These are phyloP conservation scores for Hyles euphorbiae DNA, from an alignment of 1,140 invertebrate species.

Conservation along the genomic window DNA sequence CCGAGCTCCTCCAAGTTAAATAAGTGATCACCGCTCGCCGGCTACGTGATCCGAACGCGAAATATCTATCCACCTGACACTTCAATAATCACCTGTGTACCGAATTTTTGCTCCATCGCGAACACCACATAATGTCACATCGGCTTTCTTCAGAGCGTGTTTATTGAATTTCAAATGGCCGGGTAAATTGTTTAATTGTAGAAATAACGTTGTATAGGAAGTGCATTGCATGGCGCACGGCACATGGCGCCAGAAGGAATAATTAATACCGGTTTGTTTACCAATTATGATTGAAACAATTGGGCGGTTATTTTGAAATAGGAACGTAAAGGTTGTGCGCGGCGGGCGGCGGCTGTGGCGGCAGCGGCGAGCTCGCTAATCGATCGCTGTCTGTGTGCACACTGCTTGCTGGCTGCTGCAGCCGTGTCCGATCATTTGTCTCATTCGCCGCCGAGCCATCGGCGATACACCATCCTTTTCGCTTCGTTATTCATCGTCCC, in stretches of 20 bases:
- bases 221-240: too few relatives aligned
- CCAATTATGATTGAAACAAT: slow-evolving; percentile 46
- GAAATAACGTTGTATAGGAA: too few relatives aligned
- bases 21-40: slow-evolving; percentile 65
- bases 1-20: slow-evolving; percentile 61
- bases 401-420: slow-evolving; percentile 55
- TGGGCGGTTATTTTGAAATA: slow-evolving; percentile 56
- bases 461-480: slow-evolving; percentile 53
- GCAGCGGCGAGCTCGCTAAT: slow-evolving; percentile 55
- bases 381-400: slow-evolving; percentile 68
- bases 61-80: slow-evolving; percentile 28
- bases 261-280: neutral
- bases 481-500: slow-evolving; percentile 62
- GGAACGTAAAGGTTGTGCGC: slow-evolving; percentile 51
- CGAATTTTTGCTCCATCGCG: neutral
- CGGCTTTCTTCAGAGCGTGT: too few relatives aligned
- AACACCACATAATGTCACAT: neutral
- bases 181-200: too few relatives aligned
- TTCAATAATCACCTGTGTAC: slow-evolving; percentile 8
- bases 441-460: slow-evolving; percentile 33
- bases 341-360: slow-evolving; percentile 33
- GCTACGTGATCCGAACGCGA: slow-evolving; percentile 50
- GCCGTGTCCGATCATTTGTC: slow-evolving; percentile 48
- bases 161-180: too few relatives aligned
- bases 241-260: too few relatives aligned